A percentile compares a stretch with the other conserved stretches of the same genome.
These are phyloP conservation scores for Poeciliopsis turrubarensis DNA, from an alignment of 2,113 vertebrate species.

Conservation along the genomic window DNA sequence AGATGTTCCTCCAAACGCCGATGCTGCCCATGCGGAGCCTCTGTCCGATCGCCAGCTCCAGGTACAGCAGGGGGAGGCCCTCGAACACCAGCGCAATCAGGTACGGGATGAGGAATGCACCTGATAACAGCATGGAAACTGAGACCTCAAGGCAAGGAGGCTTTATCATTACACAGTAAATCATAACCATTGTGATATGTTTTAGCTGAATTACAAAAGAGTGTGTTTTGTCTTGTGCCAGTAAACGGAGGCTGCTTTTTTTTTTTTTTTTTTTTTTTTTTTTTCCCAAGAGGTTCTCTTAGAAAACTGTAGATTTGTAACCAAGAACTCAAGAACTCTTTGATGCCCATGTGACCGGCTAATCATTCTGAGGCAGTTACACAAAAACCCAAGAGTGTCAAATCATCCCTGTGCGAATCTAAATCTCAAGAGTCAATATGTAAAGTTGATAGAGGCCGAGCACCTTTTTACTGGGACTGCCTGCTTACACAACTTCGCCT, in stretches of 20 bases:
- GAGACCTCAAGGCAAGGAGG: not conserved
- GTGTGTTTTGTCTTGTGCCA: not conserved
- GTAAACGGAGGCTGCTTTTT: too few relatives aligned
- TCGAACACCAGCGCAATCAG: constrained; percentile 86
- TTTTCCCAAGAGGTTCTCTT: too few relatives aligned
- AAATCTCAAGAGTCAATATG: constrained; percentile 23
- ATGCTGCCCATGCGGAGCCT: constrained; percentile 84
- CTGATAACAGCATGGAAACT: constrained; percentile 67
- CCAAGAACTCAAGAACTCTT: not conserved
- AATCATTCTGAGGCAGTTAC: constrained; percentile 2
- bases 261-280: too few relatives aligned
- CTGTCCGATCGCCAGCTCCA: constrained; percentile 90
- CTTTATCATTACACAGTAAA: not conserved
- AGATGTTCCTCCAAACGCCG: constrained; percentile 87
- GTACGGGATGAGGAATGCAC: constrained; percentile 93
- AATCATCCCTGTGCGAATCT: not conserved
- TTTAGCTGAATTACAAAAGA: not conserved
- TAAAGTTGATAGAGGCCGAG: constrained; percentile 2
- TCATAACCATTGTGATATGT: not conserved
- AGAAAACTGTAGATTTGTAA: not conserved
- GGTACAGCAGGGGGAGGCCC: constrained; percentile 88
- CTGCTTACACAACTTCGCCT: constrained; percentile 29
- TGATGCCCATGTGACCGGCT: not conserved
- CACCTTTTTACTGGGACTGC: not conserved
- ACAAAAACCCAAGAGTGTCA: constrained; percentile 2